These are phyloP conservation scores for Solea senegalensis DNA, from an alignment of 2,113 vertebrate species.

Conservation along the genomic window DNA sequence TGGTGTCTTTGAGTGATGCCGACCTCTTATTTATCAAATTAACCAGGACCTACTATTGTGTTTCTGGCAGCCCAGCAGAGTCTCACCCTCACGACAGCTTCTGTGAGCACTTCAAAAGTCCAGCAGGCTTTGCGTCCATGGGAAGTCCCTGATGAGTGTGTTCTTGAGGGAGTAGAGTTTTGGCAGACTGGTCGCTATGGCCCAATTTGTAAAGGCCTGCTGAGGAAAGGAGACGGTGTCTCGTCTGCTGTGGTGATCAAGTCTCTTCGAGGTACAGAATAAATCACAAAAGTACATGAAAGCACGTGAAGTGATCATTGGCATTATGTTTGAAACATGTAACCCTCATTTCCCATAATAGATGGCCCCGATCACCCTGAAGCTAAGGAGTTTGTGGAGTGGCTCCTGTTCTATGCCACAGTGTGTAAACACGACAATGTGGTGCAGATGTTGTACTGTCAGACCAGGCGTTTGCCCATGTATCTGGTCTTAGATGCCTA, in stretches of 20 bases:
- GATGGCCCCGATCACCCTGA: conserved; percentile 45
- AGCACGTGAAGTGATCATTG: neutral
- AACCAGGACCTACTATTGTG: neutral
- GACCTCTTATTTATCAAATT: neutral
- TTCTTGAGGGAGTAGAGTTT: conserved; percentile 63
- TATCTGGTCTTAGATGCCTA: conserved; percentile 72
- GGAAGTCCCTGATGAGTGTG: conserved; percentile 66
- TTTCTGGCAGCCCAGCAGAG: conserved; percentile 35
- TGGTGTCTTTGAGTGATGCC: neutral
- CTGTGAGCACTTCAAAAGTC: conserved; percentile 11
- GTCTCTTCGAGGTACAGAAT: conserved; percentile 61
- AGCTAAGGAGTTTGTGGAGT: conserved; percentile 67
- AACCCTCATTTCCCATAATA: neutral
- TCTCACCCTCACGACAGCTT: neutral
- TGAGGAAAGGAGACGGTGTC: conserved; percentile 43
- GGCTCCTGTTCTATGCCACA: conserved; percentile 67
- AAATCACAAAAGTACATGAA: neutral
- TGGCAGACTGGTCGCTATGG: conserved; percentile 71
- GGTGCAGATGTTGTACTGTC: conserved; percentile 76
- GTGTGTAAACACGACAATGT: conserved; percentile 77
- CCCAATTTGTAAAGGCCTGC: conserved; percentile 66
- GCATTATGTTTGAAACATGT: too few relatives aligned
- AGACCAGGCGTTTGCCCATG: conserved; percentile 64
- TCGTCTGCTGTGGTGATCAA: conserved; percentile 67
- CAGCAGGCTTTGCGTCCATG: conserved; percentile 50